Evolutionary conservation across 2,888 invertebrate genomes (phyloP), one percentile per base, ranked within the genome.

Genomic region (Yponomeuta evonymella): DNA sequence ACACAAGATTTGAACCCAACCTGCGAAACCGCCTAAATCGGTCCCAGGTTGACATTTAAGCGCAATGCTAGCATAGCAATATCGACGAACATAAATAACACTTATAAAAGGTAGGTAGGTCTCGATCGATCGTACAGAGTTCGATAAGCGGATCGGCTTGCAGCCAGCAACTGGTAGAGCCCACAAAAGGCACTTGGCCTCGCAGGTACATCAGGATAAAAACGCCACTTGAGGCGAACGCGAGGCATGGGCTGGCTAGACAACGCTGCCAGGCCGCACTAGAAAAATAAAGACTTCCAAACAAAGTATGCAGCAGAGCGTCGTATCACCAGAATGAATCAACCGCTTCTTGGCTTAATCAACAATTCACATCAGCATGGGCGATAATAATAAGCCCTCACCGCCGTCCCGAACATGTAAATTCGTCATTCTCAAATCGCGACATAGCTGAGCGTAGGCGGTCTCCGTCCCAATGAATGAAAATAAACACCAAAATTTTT

Each of bases 371-470:
- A 85, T 84, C 84, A 15, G 82, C 87, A 88, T 87, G 84, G 83
- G 83, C 82, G 76, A 86, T 88, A 90, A 86, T 89, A 89, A 90
- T 87, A 87, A 83, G 82, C 80, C 83, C 83, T 58, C 90, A 90
- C 90, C 89, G 88, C 90, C 89, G 88, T 72, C 88, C 86, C 88
- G 86, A 88, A 85, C 87, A 90, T 90, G 89, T 90, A 90, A 90
- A 90, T 90, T 89, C 86, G 89, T 89, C 87, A 88, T 83, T 89
- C 87, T 85, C 86, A 87, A 91, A 90, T 90, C 90, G 91, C 89
- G 88, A 90, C 89, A 86, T 79, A 84, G 87, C 83, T 76, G 76
- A 78, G 90, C 89, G 90, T 90, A 88, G 91, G 91, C 88, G 90
- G 86, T 82, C 30, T 11, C 81, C 76, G 81, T 12, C 81, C 76